Evolutionary conservation across 2,888 invertebrate genomes (phyloP).

Genomic region (Drosophila paramelanica): DNA sequence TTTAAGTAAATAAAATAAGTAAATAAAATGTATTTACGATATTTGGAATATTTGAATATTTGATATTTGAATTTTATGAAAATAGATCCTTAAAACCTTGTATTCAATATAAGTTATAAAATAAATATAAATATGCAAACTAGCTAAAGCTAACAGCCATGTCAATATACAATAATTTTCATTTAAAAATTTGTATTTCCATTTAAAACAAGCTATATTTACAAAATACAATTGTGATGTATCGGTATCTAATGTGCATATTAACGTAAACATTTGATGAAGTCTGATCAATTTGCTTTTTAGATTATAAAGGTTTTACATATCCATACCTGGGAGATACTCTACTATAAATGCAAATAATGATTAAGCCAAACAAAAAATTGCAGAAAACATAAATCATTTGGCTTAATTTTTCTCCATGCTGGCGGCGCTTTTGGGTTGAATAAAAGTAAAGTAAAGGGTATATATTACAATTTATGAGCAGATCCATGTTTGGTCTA

Average conservation of each 20-base stretch:
- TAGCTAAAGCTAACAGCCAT: too few relatives aligned
- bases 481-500: slow-evolving; percentile 4
- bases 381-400: neutral
- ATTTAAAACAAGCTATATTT: too few relatives aligned
- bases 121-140: too few relatives aligned
- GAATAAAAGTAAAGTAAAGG: slow-evolving; percentile 16
- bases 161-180: too few relatives aligned
- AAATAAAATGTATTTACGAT: neutral
- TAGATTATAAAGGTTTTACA: neutral
- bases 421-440: slow-evolving; percentile 9
- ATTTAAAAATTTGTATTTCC: too few relatives aligned
- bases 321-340: neutral
- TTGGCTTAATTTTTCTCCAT: neutral
- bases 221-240: too few relatives aligned
- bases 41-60: neutral
- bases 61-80: too few relatives aligned
- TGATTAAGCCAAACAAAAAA: slow-evolving; percentile 7
- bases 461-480: slow-evolving; percentile 40
- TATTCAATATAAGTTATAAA: too few relatives aligned
- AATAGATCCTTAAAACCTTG: too few relatives aligned
- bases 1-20: neutral
- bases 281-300: slow-evolving; percentile 10
- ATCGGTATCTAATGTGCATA: neutral
- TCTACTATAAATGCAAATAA: slow-evolving; percentile 22
- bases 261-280: neutral